Percentiles rank a stretch among this genome's conserved stretches.
Conservation (phyloP, 2,888 invertebrate genomes). For the Rotaria magnacalcarata region DNA sequence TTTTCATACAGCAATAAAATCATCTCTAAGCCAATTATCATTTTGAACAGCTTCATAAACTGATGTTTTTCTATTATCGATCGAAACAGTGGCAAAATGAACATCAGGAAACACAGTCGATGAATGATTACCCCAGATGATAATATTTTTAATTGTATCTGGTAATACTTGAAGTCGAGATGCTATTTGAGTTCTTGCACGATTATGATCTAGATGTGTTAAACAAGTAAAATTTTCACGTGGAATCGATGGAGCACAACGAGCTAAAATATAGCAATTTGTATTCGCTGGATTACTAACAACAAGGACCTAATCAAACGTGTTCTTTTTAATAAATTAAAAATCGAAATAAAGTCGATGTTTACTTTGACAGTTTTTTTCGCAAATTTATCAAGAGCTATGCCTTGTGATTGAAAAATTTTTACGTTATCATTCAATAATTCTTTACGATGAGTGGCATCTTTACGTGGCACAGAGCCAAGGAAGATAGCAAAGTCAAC, state of each 20-base stretch:
- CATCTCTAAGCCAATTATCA: slow-evolving; percentile 70
- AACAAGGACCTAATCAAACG: slow-evolving; percentile 67
- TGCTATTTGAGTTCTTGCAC: slow-evolving; percentile 76
- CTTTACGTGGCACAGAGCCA: slow-evolving; percentile 92
- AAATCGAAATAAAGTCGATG: neutral
- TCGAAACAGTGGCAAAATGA: slow-evolving; percentile 60
- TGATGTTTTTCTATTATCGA: slow-evolving; percentile 49
- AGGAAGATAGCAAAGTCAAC: slow-evolving; percentile 92
- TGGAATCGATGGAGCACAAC: slow-evolving; percentile 85
- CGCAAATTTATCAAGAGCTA: slow-evolving; percentile 81
- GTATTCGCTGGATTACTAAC: slow-evolving; percentile 99
- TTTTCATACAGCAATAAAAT: slow-evolving; percentile 69
- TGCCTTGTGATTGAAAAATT: slow-evolving; percentile 93
- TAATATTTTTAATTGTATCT: slow-evolving; percentile 76
- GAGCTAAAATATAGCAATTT: slow-evolving; percentile 88
- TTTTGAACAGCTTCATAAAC: slow-evolving; percentile 60
- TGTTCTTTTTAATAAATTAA: neutral
- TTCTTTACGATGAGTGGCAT: slow-evolving; percentile 98
- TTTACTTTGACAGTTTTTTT: slow-evolving; percentile 81
- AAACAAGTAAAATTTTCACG: slow-evolving; percentile 92
- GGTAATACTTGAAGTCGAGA: slow-evolving; percentile 62
- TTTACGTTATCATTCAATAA: slow-evolving; percentile 91
- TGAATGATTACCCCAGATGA: slow-evolving; percentile 99
- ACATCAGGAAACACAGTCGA: slow-evolving; percentile 96
- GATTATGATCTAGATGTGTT: slow-evolving; percentile 95